Base-by-base conservation (phyloP, 2,113 vertebrate genomes). In the Bufo bufo region DNA sequence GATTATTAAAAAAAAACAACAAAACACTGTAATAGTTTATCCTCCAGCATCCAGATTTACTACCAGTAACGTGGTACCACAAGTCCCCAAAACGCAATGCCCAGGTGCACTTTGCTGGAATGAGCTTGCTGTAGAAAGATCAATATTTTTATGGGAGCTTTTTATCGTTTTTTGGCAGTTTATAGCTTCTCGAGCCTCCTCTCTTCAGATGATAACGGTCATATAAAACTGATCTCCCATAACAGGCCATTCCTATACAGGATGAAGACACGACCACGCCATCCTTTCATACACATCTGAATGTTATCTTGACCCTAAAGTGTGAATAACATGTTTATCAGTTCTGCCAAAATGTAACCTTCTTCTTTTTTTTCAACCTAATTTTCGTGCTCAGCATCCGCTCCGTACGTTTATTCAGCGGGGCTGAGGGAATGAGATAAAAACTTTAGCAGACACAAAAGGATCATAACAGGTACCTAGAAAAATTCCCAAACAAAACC, bases 271-370 rank as follows among this genome's bases (percentile, higher is more conserved):
- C 20, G 7, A 71, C 13, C 87, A 88, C 65, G 49, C 71, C 87
- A 88, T 84, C 69, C 87, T 88, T 88, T 63, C 71, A 88, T 77
- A 77, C 87, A 77, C 80, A 88, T 77, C 80, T 75, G 56, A 83
- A 65, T 83, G 87, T 84, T 65, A 77, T 88, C 80, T 77, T 88
- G 87, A 88, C 87, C 87, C 80, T 77, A 54, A 58, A 84, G 69
- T 43, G 16, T 74, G 71, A 88, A 83, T 88, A 88, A 88, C 80
- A 87, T 82, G 69, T 88, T 88, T 84, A 84, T 83, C 71, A 77
- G 14, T 6, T 6, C 69, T 65, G 87, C 20, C 23, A 56, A 77
- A 83, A 49, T n/a, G 56, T 52, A 77, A 75, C 71, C 69, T 82
- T 45, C 61, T 81, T 74, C 49, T 66, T 71, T 85, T 74, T 85